Evolutionary conservation across 2,888 invertebrate species (phyloP).

Genomic region (Caenorhabditis angaria): DNA sequence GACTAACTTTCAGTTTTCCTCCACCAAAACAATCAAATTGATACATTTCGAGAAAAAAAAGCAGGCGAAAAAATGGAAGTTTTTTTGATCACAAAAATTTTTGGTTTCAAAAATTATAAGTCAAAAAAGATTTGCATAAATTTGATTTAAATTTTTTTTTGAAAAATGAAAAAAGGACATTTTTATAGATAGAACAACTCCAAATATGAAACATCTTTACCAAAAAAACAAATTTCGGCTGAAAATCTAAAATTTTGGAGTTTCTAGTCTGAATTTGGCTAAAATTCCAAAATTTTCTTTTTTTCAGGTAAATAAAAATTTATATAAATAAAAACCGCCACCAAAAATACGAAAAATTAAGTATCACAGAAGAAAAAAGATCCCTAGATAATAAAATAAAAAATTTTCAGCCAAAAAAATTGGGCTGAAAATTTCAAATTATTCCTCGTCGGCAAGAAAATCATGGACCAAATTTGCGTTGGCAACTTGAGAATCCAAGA

Average conservation of each 20-base stretch:
- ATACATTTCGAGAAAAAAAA: constrained; percentile 7
- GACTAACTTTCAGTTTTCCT: too few relatives aligned
- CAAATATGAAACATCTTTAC: neutral
- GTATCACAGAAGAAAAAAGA: constrained; percentile 7
- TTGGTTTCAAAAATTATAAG: neutral
- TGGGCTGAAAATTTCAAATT: constrained; percentile 6
- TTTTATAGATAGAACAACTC: too few relatives aligned
- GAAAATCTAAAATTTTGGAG: too few relatives aligned
- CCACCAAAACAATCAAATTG: neutral
- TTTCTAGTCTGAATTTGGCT: too few relatives aligned
- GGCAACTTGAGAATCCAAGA: constrained; percentile 44
- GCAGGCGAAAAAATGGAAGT: neutral
- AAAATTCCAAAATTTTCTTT: constrained; percentile 3
- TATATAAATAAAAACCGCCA: constrained; percentile 17
- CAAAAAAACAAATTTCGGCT: neutral
- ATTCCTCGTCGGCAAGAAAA: constrained; percentile 43
- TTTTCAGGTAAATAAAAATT: neutral
- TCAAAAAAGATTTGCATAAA: neutral
- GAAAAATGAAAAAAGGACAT: too few relatives aligned
- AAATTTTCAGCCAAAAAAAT: neutral
- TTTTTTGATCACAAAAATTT: neutral
- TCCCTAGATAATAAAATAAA: constrained; percentile 12
- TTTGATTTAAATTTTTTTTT: too few relatives aligned
- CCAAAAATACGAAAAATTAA: neutral
- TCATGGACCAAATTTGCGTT: constrained; percentile 46